Percentiles rank a stretch among this genome's conserved stretches.
These are phyloP conservation scores for Pararge aegeria DNA, from an alignment of 1,140 invertebrate genomes.

Conservation along the genomic window DNA sequence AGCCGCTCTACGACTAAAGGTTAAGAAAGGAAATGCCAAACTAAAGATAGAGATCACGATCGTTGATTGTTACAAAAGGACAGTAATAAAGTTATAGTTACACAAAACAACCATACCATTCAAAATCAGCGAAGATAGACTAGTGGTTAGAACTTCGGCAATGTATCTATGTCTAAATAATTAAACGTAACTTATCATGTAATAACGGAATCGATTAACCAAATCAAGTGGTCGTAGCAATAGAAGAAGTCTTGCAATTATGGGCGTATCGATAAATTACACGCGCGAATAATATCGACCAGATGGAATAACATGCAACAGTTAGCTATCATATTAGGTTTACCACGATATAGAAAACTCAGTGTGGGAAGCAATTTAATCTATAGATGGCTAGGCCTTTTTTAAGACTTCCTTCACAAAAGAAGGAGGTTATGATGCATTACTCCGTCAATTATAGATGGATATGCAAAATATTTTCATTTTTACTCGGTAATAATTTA, in stretches of 20 bases:
- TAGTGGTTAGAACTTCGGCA: no score
- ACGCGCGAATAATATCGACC: slow-evolving; percentile 22
- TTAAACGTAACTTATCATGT: not conserved
- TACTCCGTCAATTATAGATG: no score
- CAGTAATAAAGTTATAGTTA: no score
- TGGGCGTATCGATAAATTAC: slow-evolving; percentile 21
- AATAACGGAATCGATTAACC: slow-evolving; percentile 4
- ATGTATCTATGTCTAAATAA: not conserved
- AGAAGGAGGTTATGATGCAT: no score
- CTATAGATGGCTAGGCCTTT: no score
- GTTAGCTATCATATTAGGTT: slow-evolving; percentile 42
- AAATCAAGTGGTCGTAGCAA: slow-evolving; percentile 9
- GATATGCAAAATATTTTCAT: no score
- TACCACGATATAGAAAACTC: not conserved
- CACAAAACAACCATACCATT: no score
- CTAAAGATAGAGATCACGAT: no score
- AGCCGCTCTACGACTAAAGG: not conserved
- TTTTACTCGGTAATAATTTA: no score
- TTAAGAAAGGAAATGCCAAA: not conserved
- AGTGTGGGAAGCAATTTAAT: not conserved
- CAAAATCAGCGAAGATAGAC: no score
- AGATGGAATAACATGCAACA: slow-evolving; percentile 44
- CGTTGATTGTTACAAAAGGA: no score
- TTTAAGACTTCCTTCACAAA: no score
- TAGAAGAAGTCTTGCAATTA: slow-evolving; percentile 16